Conservation (phyloP, 2,888 invertebrate species). For the Ferdinandea cuprea region DNA sequence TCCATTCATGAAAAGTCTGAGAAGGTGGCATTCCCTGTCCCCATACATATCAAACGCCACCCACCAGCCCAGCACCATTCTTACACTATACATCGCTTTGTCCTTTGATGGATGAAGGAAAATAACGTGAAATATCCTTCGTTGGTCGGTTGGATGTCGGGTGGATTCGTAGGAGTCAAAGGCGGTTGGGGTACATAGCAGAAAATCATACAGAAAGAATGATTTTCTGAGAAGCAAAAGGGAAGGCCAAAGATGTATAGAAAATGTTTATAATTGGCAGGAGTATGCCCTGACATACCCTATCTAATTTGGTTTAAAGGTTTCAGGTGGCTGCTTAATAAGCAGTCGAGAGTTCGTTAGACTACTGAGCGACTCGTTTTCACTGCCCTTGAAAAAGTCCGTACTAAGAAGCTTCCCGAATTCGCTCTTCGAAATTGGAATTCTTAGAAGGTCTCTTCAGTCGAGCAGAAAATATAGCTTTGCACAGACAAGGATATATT, state of each 20-base stretch:
- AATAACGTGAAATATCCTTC: conserved; percentile 64
- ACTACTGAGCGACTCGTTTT: too few relatives aligned
- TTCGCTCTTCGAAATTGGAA: too few relatives aligned
- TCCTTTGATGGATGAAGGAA: conserved; percentile 73
- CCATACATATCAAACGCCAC: background rate
- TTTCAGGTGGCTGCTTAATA: too few relatives aligned
- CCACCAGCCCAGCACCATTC: background rate
- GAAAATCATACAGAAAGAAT: conserved; percentile 53
- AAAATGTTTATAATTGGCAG: background rate
- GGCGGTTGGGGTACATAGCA: conserved; percentile 32
- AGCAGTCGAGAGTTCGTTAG: too few relatives aligned
- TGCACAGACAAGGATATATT: too few relatives aligned
- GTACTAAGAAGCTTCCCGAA: too few relatives aligned
- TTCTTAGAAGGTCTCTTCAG: too few relatives aligned
- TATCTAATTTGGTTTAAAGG: too few relatives aligned
- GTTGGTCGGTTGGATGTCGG: conserved; percentile 23
- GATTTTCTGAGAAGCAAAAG: conserved; percentile 36
- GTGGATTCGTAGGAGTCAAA: conserved; percentile 57
- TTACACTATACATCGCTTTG: conserved; percentile 48
- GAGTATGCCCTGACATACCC: background rate
- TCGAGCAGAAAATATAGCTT: too few relatives aligned
- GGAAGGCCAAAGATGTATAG: background rate
- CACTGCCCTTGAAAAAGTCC: too few relatives aligned
- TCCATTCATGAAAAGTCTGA: conserved; percentile 66
- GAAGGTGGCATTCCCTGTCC: conserved; percentile 53